Evolutionary conservation across 1,140 invertebrate genomes (phyloP), one percentile per base, ranked within the genome.

Genomic region (Drosophila varians): DNA sequence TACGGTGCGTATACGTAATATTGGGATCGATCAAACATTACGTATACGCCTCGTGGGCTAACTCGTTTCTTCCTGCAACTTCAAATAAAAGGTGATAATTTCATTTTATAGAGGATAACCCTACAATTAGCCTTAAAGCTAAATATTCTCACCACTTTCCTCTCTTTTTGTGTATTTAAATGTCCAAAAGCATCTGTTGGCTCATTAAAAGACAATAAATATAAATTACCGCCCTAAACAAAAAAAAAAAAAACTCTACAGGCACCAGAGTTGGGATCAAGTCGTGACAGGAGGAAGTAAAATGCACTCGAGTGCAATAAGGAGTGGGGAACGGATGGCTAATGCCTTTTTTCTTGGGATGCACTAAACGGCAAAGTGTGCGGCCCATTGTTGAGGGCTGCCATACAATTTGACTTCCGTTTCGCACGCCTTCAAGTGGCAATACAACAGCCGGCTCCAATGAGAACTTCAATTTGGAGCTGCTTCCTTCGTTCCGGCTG

Each of bases 331-430:
- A 6, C 21, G 12, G 12, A 18, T 16, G n/a, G 23, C 46, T 43
- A 14, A 23, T 31, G 60, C 53, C 38, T 68, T 53, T 18, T 19
- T 18, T 21, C 42, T 23, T 19, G 31, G 52, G 18, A 28, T 26
- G 25, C 70, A 54, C 70, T 83, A 77, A 84, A 73, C 76, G 57
- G 45, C 62, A 71, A 62, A 84, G 78, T 71, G 65, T 60, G 60
- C 38, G 42, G 51, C 64, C 72, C 76, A 84, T 87, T 84, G 80
- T 84, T 80, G 71, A 45, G 75, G 53, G 66, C 56, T 75, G 80
- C 80, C 71, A 62, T 86, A 87, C 77, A 86, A 86, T 80, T 87
- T 76, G 58, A 74, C 82, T 80, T 87, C 80, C 80, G 77, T 87
- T 87, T 86, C 80, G 66, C 54, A 51, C 23, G 49, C 71, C 60